These are phyloP conservation scores for Homarus americanus DNA, from an alignment of 1,140 invertebrate genomes.

Conservation along the genomic window DNA sequence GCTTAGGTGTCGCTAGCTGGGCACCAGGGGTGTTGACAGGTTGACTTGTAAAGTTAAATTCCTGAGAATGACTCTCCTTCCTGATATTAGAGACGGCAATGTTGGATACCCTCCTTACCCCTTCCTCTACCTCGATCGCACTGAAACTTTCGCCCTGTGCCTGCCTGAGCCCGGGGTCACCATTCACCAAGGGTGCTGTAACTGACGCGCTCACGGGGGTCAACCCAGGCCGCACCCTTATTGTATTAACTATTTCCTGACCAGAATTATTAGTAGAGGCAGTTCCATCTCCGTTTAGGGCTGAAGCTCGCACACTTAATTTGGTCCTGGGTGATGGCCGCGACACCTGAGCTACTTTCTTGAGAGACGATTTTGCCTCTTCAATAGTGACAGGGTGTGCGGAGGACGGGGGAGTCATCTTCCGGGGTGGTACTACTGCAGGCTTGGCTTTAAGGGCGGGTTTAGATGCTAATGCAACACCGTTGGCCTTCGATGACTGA, in stretches of 20 bases:
- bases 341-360: slow-evolving; percentile 46
- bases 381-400: slow-evolving; percentile 46
- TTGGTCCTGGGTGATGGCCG: slow-evolving; percentile 49
- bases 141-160: slow-evolving; percentile 55
- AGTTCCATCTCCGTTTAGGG: slow-evolving; percentile 45
- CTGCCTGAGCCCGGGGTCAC: slow-evolving; percentile 39
- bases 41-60: slow-evolving; percentile 81
- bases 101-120: slow-evolving; percentile 80
- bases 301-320: slow-evolving; percentile 48
- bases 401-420: slow-evolving; percentile 36
- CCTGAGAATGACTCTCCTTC: slow-evolving; percentile 82
- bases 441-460: slow-evolving; percentile 59
- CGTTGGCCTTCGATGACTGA: slow-evolving; percentile 54
- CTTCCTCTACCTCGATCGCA: slow-evolving; percentile 69
- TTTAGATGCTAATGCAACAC: slow-evolving; percentile 40
- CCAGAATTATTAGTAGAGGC: neutral
- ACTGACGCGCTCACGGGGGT: slow-evolving; percentile 68
- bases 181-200: slow-evolving; percentile 68
- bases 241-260: slow-evolving; percentile 19
- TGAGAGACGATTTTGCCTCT: slow-evolving; percentile 51
- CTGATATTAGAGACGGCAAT: slow-evolving; percentile 84
- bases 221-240: slow-evolving; percentile 47
- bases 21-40: slow-evolving; percentile 7
- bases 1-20: slow-evolving; percentile 12
- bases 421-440: slow-evolving; percentile 29